A percentile compares a stretch with the other conserved stretches of the same genome.
phyloP scores from a whole-genome alignment of 2,888 invertebrate genomes.

The Meteorus cinctellus region DNA sequence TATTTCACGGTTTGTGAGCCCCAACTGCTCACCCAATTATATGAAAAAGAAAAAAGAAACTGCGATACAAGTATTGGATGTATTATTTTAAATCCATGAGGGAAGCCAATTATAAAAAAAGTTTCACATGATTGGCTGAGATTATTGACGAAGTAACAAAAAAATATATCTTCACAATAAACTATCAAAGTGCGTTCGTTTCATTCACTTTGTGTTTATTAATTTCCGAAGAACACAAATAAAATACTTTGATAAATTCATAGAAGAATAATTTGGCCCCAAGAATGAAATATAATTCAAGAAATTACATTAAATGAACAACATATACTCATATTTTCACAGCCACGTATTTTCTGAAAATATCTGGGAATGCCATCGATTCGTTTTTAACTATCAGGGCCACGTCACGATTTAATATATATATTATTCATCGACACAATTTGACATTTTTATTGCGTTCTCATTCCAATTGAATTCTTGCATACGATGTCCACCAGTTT shows the following conservation, averaged over 20 bases:
- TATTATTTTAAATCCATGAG: not conserved
- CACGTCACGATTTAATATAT: no score
- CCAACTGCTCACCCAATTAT: slow-evolving; percentile 1
- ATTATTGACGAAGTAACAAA: not conserved
- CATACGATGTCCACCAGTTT: not conserved
- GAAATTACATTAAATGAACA: no score
- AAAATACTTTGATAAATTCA: not conserved
- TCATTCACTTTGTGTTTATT: not conserved
- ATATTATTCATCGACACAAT: no score
- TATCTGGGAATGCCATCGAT: slow-evolving; percentile 13
- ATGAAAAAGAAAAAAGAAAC: not conserved
- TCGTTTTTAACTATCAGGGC: not conserved
- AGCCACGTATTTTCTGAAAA: slow-evolving; percentile 36
- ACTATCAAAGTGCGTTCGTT: no score
- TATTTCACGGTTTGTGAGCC: not conserved
- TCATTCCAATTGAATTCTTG: not conserved
- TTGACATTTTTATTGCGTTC: no score
- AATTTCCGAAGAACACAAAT: not conserved
- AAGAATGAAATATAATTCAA: no score
- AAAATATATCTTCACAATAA: not conserved
- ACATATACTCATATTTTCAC: no score
- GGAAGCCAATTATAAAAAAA: not conserved
- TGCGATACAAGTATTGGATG: not conserved
- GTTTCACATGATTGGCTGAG: not conserved
- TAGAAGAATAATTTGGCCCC: not conserved